Percentiles rank a stretch among this genome's conserved stretches.
Evolutionary conservation across 1,140 invertebrate species (phyloP).

Genomic region (Apis laboriosa): DNA sequence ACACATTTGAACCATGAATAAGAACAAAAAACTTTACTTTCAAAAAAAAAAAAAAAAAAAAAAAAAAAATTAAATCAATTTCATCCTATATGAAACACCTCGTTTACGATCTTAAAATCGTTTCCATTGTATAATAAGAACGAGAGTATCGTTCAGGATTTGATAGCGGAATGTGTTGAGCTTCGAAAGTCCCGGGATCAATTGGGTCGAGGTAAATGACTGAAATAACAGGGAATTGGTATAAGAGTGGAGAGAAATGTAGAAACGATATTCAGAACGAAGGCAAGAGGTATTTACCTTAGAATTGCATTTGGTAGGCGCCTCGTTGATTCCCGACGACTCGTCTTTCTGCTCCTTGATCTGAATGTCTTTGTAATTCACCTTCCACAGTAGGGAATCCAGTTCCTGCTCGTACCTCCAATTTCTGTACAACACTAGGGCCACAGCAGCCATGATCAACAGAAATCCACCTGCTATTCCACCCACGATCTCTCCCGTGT

Average conservation of each 20-base stretch:
- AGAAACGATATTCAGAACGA: background rate
- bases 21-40: too few relatives aligned
- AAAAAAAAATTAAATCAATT: too few relatives aligned
- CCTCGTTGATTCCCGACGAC: slow-evolving; percentile 38
- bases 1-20: too few relatives aligned
- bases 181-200: background rate
- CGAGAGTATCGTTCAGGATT: background rate
- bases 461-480: slow-evolving; percentile 89
- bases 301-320: slow-evolving; percentile 64
- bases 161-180: background rate
- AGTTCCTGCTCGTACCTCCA: slow-evolving; percentile 97
- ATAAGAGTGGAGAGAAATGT: background rate
- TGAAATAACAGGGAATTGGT: background rate
- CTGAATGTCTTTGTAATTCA: slow-evolving; percentile 95
- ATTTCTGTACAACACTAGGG: slow-evolving; percentile 90
- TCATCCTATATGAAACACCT: too few relatives aligned
- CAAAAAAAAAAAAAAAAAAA: too few relatives aligned
- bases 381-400: slow-evolving; percentile 96
- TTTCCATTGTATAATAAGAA: background rate
- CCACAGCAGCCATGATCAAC: slow-evolving; percentile 86
- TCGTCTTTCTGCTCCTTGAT: slow-evolving; percentile 81
- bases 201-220: background rate
- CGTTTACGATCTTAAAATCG: background rate
- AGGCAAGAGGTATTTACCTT: slow-evolving; percentile 57
- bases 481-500: slow-evolving; percentile 90